These are phyloP conservation scores for Scytalopus superciliaris DNA, from an alignment of 2,113 vertebrate genomes.

Conservation along the genomic window DNA sequence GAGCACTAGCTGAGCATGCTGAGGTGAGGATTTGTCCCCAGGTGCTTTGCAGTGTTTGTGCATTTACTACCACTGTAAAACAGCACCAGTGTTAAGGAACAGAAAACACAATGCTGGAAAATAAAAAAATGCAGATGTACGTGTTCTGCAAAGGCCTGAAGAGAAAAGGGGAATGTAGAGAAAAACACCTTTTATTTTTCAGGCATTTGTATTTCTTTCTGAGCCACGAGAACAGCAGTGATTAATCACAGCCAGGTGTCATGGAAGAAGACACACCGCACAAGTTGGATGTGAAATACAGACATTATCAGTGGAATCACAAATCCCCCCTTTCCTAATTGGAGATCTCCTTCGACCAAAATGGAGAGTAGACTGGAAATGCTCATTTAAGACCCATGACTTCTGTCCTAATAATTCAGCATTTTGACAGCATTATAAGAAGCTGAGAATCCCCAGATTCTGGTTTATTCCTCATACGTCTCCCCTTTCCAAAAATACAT, in stretches of 20 bases:
- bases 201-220: neutral
- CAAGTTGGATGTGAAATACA: neutral
- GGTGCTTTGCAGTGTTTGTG: neutral
- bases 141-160: neutral
- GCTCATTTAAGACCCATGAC: neutral
- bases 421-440: constrained; percentile 16
- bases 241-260: constrained; percentile 17
- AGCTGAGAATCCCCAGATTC: constrained; percentile 25
- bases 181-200: neutral
- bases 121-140: neutral
- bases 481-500: constrained; percentile 30
- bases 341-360: neutral
- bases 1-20: neutral
- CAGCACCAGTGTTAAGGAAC: neutral
- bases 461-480: constrained; percentile 11
- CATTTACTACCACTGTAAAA: neutral
- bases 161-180: neutral
- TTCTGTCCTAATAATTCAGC: neutral
- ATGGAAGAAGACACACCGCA: neutral
- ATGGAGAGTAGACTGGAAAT: neutral
- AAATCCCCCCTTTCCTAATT: constrained; percentile 24
- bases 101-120: neutral
- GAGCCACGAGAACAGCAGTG: neutral
- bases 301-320: neutral
- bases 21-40: neutral